Percentiles rank a stretch among this genome's conserved stretches.
Evolutionary conservation across 2,113 vertebrate species (phyloP).

Genomic region (Rhinogobius similis): DNA sequence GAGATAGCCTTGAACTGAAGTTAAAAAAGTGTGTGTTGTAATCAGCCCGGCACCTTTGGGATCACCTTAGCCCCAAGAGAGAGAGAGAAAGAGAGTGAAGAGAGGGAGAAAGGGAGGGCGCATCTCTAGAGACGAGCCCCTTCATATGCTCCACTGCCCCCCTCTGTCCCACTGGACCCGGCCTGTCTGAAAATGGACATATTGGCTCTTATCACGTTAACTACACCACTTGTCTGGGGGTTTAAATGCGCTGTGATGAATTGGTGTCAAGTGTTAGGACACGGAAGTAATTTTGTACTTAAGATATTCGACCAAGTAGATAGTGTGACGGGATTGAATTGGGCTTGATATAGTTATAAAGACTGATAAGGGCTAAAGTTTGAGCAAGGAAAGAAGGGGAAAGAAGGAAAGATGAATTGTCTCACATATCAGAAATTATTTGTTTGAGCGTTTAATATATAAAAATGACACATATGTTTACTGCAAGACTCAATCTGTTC

Average conservation of each 20-base stretch:
- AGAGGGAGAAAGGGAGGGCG: background rate
- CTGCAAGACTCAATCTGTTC: background rate
- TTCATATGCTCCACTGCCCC: slow-evolving; percentile 5
- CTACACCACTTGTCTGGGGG: slow-evolving; percentile 4
- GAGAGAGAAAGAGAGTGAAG: background rate
- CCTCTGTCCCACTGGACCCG: background rate
- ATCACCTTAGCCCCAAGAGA: background rate
- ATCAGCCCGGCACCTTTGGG: slow-evolving; percentile 13
- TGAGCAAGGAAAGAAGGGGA: background rate
- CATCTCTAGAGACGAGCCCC: background rate
- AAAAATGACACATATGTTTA: no score
- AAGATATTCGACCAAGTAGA: slow-evolving; percentile 3
- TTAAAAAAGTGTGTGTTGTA: slow-evolving; percentile 45
- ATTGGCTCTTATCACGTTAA: slow-evolving; percentile 6
- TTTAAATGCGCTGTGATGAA: background rate
- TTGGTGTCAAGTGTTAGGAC: background rate
- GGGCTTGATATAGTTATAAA: background rate
- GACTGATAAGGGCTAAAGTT: background rate
- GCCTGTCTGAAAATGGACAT: slow-evolving; percentile 1
- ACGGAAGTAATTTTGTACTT: background rate
- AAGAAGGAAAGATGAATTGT: background rate
- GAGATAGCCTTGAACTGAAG: slow-evolving; percentile 63
- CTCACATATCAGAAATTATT: no score
- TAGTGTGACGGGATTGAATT: background rate
- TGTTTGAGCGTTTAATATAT: no score